Conservation (phyloP, 2,888 invertebrate genomes). For the Drosophila yooni region DNA sequence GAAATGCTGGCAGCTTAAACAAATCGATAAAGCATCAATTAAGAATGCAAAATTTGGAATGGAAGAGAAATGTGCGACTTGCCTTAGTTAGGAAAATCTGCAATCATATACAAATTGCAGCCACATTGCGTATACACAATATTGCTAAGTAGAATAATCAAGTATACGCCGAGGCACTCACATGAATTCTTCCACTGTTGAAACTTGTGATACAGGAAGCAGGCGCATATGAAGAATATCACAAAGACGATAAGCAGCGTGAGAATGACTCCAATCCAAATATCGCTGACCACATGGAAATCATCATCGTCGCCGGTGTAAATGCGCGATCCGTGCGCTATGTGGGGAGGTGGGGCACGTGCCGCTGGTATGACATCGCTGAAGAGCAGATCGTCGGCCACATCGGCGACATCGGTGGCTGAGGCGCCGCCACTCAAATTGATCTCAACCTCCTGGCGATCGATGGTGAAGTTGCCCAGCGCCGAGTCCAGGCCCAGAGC, state of each 20-base stretch:
- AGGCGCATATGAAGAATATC: slow-evolving; percentile 88
- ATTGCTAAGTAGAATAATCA: slow-evolving; percentile 9
- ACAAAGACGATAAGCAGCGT: slow-evolving; percentile 87
- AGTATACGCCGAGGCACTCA: slow-evolving; percentile 83
- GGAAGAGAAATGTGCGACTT: neutral
- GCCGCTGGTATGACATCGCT: slow-evolving; percentile 68
- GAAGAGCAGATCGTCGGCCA: slow-evolving; percentile 64
- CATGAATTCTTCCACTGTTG: slow-evolving; percentile 88
- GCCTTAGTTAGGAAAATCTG: neutral
- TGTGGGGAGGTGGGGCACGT: slow-evolving; percentile 68
- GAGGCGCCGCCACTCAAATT: slow-evolving; percentile 65
- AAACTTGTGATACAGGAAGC: slow-evolving; percentile 88
- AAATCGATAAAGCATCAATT: neutral
- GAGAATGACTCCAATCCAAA: slow-evolving; percentile 88
- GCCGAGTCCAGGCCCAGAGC: slow-evolving; percentile 82
- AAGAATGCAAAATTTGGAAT: neutral
- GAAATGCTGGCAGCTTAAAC: neutral
- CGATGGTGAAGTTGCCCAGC: slow-evolving; percentile 79
- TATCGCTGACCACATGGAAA: slow-evolving; percentile 87
- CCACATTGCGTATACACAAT: slow-evolving; percentile 37
- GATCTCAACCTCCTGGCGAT: slow-evolving; percentile 81
- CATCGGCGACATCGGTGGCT: slow-evolving; percentile 59
- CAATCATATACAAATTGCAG: neutral
- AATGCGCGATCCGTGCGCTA: slow-evolving; percentile 61
- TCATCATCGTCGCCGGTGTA: slow-evolving; percentile 85